phyloP scores from a whole-genome alignment of 2,113 vertebrate species.

The Heterotis niloticus region DNA sequence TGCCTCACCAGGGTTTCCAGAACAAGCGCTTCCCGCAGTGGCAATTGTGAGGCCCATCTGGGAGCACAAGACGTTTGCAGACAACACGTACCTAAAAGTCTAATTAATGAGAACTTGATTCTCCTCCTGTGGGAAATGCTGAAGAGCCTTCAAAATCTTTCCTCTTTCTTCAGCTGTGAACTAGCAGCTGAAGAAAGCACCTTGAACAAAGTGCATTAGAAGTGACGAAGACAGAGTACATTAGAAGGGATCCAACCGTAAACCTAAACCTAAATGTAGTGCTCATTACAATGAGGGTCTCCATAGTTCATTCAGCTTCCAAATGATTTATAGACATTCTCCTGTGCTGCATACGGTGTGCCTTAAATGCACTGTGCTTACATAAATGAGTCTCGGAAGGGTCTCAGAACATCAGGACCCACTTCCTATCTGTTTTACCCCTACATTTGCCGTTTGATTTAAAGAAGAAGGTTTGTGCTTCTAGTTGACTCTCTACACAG shows the following conservation, averaged over 20 bases:
- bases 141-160: not conserved
- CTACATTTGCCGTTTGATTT: too few species aligned
- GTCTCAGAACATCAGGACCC: not conserved
- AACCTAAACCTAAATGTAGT: not conserved
- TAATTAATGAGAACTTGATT: not conserved
- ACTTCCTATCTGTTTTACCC: too few species aligned
- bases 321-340: not conserved
- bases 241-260: not conserved
- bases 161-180: not conserved
- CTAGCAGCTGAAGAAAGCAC: not conserved
- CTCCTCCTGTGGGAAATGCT: not conserved
- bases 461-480: too few species aligned
- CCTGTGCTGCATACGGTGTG: not conserved
- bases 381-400: too few species aligned
- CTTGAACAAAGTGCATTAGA: not conserved
- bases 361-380: not conserved
- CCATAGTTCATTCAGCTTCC: not conserved
- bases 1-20: not conserved
- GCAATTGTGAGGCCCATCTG: not conserved
- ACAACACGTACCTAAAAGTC: not conserved
- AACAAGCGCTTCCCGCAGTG: not conserved
- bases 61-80: not conserved
- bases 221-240: not conserved
- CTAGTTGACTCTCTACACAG: too few species aligned
- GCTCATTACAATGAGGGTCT: not conserved